A percentile compares a stretch with the other conserved stretches of the same genome.
Evolutionary conservation across 1,140 invertebrate species (phyloP).

Genomic region (Rhopalosiphum padi): DNA sequence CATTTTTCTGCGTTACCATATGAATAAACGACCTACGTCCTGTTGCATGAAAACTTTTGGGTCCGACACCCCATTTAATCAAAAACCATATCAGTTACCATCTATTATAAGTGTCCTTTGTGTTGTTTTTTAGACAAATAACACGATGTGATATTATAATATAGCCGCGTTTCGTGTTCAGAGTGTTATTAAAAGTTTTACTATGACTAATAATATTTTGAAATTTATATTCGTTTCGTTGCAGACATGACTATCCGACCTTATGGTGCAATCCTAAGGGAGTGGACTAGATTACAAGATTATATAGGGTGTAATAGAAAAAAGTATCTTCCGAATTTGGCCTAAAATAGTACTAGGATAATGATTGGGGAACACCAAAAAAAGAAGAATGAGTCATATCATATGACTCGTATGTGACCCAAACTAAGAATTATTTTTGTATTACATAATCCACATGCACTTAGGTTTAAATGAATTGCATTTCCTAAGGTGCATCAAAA

Average conservation of each 20-base stretch:
- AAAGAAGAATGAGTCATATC: neutral
- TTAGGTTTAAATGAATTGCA: neutral
- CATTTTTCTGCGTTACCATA: neutral
- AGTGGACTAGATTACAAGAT: neutral
- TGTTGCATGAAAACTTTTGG: neutral
- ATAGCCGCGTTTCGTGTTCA: neutral
- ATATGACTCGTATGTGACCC: neutral
- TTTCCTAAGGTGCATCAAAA: neutral
- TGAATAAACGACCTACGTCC: neutral
- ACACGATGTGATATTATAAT: neutral
- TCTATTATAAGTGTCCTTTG: neutral
- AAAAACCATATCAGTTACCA: neutral
- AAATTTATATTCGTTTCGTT: neutral
- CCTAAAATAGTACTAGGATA: neutral
- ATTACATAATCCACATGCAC: neutral
- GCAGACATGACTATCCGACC: neutral
- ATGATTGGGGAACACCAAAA: fast-evolving
- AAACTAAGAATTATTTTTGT: neutral
- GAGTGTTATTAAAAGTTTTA: neutral
- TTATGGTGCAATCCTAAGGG: neutral
- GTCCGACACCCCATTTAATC: neutral
- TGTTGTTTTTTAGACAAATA: neutral
- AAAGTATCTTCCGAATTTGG: neutral
- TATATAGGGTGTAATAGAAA: neutral
- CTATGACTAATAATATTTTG: neutral